Conservation (phyloP, 2,888 invertebrate species). For the Lasioglossum oenotherae region DNA sequence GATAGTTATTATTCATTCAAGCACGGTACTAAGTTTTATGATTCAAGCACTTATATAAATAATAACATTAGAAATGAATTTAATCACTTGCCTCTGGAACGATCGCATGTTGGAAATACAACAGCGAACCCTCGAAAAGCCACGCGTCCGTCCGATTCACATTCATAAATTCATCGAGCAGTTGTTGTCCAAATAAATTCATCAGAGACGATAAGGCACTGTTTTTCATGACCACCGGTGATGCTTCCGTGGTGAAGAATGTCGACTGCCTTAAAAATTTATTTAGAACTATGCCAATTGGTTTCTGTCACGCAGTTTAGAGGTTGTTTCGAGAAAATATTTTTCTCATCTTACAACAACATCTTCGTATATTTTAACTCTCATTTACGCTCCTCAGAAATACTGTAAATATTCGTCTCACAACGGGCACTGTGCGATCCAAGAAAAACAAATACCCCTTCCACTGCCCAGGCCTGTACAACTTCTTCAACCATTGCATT, state of each 20-base stretch:
- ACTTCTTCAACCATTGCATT: no score
- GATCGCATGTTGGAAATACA: slow-evolving; percentile 84
- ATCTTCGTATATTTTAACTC: not conserved
- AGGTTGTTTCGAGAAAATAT: not conserved
- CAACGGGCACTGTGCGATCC: no score
- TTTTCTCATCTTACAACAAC: not conserved
- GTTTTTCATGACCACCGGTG: slow-evolving; percentile 69
- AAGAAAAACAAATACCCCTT: no score
- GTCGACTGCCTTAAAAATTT: slow-evolving; percentile 72
- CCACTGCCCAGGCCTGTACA: no score
- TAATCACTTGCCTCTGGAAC: slow-evolving; percentile 75
- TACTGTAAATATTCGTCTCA: no score
- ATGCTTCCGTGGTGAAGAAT: slow-evolving; percentile 64
- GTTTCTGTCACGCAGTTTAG: not conserved
- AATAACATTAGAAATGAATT: not conserved
- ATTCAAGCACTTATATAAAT: not conserved
- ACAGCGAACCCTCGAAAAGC: slow-evolving; percentile 85
- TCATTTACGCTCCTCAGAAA: not conserved
- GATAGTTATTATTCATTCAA: not conserved
- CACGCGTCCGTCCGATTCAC: slow-evolving; percentile 80
- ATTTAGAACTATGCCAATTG: not conserved
- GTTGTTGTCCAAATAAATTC: slow-evolving; percentile 83
- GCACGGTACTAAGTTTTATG: not conserved
- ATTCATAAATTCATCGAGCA: slow-evolving; percentile 84
- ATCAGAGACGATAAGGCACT: slow-evolving; percentile 72